Evolutionary conservation across 2,888 invertebrate genomes (phyloP).

Genomic region (Eueremaeus valkanovi): DNA sequence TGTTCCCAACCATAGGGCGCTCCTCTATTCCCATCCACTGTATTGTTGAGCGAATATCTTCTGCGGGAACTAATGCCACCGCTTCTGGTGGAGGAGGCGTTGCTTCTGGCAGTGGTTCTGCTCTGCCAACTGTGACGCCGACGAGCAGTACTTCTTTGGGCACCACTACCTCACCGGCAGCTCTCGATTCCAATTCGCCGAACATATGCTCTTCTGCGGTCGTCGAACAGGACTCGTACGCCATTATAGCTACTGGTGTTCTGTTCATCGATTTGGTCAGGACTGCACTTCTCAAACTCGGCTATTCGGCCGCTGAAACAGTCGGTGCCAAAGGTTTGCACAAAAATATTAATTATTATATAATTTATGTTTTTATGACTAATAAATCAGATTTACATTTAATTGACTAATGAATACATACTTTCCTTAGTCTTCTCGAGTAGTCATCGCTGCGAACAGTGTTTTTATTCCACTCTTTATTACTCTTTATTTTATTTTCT

Average conservation of each 20-base stretch:
- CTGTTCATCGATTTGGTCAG: constrained; percentile 84
- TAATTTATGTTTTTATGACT: too few relatives aligned
- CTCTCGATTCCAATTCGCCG: background rate
- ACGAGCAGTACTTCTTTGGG: background rate
- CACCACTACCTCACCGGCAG: background rate
- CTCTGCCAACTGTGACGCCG: background rate
- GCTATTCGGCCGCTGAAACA: constrained; percentile 64
- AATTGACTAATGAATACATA: too few relatives aligned
- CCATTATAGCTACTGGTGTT: constrained; percentile 86
- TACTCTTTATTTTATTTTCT: too few relatives aligned
- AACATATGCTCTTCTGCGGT: constrained; percentile 45
- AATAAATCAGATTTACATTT: too few relatives aligned
- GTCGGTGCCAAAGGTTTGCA: constrained; percentile 56
- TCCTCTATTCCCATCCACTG: constrained; percentile 73
- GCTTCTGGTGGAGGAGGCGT: constrained; percentile 21
- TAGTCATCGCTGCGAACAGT: too few relatives aligned
- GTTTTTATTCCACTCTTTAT: too few relatives aligned
- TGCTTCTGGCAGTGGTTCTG: constrained; percentile 46
- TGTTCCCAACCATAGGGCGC: background rate
- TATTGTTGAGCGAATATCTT: constrained; percentile 69
- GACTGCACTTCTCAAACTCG: constrained; percentile 82
- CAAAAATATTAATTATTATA: too few relatives aligned
- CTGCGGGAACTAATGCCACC: constrained; percentile 49
- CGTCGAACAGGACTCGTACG: constrained; percentile 90
- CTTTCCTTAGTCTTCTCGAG: too few relatives aligned